Evolutionary conservation across 2,888 invertebrate species (phyloP).

Genomic region (Ichneumoninae sp.): DNA sequence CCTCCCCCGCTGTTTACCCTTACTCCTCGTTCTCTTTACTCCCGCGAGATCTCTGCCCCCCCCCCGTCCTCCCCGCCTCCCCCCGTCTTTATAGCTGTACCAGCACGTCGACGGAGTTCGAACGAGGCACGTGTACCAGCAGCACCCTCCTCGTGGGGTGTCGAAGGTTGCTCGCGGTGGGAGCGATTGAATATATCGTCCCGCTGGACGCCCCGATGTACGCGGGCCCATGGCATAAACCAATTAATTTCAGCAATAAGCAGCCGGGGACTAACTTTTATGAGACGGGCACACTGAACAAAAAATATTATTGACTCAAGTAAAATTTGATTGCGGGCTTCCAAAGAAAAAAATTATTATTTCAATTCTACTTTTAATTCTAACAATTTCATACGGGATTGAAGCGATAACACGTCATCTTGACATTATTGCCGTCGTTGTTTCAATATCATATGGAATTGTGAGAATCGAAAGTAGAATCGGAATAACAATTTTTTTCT

Average conservation of each 20-base stretch:
- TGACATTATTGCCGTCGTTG: no score
- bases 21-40: conserved; percentile 41
- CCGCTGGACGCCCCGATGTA: conserved; percentile 18
- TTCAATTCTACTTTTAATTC: no score
- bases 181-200: conserved; percentile 13
- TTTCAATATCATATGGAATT: no score
- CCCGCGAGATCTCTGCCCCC: conserved; percentile 17
- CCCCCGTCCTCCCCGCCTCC: neutral
- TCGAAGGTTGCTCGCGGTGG: conserved; percentile 30
- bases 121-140: conserved; percentile 59
- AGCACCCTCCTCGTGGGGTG: conserved; percentile 45
- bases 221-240: conserved; percentile 68
- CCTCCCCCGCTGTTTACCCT: conserved; percentile 35
- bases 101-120: conserved; percentile 48
- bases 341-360: no score
- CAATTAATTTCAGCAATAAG: conserved; percentile 76
- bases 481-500: neutral
- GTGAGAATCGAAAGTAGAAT: no score
- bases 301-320: no score
- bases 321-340: no score
- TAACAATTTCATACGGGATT: no score
- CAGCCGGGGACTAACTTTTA: conserved; percentile 67
- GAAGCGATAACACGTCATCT: no score
- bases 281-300: conserved; percentile 42
- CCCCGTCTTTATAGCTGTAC: conserved; percentile 16